phyloP scores from a whole-genome alignment of 2,797 vertebrate species.

The Phrynocephalus guinanensis region DNA sequence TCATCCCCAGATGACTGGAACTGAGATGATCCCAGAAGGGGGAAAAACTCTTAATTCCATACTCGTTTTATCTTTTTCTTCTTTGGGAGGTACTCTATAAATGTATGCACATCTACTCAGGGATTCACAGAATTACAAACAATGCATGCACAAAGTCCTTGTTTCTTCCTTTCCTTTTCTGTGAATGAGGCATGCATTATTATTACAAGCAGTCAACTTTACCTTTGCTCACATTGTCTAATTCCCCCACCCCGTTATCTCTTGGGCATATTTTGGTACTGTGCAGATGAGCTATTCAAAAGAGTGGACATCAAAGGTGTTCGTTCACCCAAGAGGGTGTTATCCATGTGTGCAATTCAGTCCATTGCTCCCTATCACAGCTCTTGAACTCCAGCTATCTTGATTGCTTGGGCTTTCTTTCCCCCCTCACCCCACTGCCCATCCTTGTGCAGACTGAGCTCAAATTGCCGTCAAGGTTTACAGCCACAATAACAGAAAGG shows the following conservation, averaged over 20 bases:
- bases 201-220: neutral
- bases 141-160: no score
- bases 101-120: neutral
- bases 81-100: neutral
- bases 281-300: neutral
- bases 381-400: neutral
- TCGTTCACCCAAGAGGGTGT: neutral
- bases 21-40: neutral
- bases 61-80: neutral
- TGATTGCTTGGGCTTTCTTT: neutral
- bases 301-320: neutral
- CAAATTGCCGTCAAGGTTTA: neutral
- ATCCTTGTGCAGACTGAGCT: neutral
- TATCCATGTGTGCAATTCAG: neutral
- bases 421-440: neutral
- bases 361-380: neutral
- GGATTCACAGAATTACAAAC: neutral
- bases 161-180: neutral
- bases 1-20: neutral
- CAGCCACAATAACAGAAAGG: neutral
- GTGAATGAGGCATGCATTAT: neutral
- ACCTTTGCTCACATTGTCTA: neutral
- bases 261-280: neutral
- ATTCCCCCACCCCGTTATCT: neutral
- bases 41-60: neutral